phyloP scores from a whole-genome alignment of 2,797 vertebrate species.

The Alca torda region DNA sequence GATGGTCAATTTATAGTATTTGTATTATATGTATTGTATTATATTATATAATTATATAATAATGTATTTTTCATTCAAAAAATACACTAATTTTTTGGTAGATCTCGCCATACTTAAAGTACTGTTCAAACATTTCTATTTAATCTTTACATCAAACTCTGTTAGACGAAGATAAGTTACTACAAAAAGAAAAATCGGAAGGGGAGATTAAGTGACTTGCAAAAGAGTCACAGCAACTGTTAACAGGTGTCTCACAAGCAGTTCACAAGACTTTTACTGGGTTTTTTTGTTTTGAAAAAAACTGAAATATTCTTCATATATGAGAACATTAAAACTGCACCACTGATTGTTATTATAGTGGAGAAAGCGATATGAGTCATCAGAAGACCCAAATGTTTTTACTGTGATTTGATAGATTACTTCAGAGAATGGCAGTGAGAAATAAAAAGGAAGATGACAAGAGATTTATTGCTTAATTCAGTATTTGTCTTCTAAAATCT shows the following conservation, averaged over 20 bases:
- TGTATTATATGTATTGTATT: not conserved
- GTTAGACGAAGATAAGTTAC: not conserved
- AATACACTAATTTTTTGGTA: not conserved
- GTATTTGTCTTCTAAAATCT: not conserved
- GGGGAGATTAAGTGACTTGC: not conserved
- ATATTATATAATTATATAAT: not conserved
- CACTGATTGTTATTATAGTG: not conserved
- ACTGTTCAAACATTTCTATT: not conserved
- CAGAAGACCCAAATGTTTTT: not conserved
- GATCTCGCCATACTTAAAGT: not conserved
- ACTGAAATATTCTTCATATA: not conserved
- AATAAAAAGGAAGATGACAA: not conserved
- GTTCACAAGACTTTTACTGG: not conserved
- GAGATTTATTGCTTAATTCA: not conserved
- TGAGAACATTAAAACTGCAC: not conserved
- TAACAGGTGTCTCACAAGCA: not conserved
- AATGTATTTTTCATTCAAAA: not conserved
- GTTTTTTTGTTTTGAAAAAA: not conserved
- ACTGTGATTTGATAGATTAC: not conserved
- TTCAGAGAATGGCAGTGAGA: not conserved
- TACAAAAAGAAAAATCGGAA: not conserved
- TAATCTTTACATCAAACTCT: not conserved
- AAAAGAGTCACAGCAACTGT: not conserved
- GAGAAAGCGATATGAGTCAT: not conserved
- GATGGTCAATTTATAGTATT: not conserved